These are phyloP conservation scores for Sisyra terminalis DNA, from an alignment of 2,888 invertebrate genomes.

Conservation along the genomic window DNA sequence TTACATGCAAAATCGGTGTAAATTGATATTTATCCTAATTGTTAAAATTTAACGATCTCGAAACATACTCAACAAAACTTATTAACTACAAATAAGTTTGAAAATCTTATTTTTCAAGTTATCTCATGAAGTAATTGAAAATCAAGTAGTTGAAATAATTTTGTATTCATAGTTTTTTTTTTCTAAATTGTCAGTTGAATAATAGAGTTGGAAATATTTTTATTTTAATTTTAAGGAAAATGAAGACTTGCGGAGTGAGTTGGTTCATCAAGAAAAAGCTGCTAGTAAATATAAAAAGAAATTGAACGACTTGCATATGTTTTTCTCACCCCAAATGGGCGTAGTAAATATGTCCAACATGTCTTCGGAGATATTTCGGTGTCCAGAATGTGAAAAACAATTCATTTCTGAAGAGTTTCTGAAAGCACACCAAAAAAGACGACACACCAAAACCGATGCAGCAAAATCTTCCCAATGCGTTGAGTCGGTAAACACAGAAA, in stretches of 20 bases:
- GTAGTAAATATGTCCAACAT: background rate
- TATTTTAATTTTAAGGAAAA: conserved; percentile 4
- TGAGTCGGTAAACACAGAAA: conserved; percentile 25
- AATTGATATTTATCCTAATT: too few relatives aligned
- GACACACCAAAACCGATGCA: conserved; percentile 11
- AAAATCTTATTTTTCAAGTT: too few relatives aligned
- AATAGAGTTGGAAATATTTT: background rate
- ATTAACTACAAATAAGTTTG: too few relatives aligned
- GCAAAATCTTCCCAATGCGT: background rate
- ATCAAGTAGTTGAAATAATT: too few relatives aligned
- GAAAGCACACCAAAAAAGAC: conserved; percentile 45
- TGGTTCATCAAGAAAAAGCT: conserved; percentile 5
- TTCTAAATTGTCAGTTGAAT: background rate
- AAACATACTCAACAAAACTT: too few relatives aligned
- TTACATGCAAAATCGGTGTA: too few relatives aligned
- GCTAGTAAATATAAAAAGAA: conserved; percentile 7
- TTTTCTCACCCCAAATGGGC: background rate
- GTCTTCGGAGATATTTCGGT: conserved; percentile 28
- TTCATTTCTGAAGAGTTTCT: conserved; percentile 47
- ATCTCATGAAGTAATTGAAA: too few relatives aligned
- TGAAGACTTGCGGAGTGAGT: conserved; percentile 1
- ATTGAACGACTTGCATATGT: conserved; percentile 4
- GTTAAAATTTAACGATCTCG: too few relatives aligned
- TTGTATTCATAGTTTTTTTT: too few relatives aligned
- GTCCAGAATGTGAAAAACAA: conserved; percentile 47